Conservation (phyloP, 2,888 invertebrate genomes). For the Hermodice carunculata region DNA sequence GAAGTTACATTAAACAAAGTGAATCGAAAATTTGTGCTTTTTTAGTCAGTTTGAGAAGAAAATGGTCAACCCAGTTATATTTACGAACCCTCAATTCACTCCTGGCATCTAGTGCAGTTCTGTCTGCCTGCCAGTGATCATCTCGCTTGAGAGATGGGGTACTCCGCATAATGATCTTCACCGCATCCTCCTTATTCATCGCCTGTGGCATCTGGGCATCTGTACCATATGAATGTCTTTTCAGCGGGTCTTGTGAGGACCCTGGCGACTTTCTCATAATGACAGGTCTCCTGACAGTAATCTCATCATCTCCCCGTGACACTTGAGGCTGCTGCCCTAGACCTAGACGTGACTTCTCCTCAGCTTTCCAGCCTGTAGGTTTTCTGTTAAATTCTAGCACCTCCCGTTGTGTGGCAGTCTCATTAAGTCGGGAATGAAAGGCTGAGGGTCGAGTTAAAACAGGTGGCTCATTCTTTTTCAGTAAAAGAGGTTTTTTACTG, state of each 20-base stretch:
- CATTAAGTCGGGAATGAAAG: neutral
- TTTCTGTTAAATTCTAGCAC: slow-evolving; percentile 28
- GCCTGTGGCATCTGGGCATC: too few species aligned
- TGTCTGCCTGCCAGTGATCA: too few species aligned
- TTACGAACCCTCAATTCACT: neutral
- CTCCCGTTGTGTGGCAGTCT: slow-evolving; percentile 17
- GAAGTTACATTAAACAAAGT: too few species aligned
- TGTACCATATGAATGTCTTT: too few species aligned
- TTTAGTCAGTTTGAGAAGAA: too few species aligned
- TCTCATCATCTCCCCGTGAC: slow-evolving; percentile 5
- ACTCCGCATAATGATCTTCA: too few species aligned
- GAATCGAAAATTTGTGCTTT: too few species aligned
- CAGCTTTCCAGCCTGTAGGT: slow-evolving; percentile 1
- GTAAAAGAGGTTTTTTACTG: slow-evolving; percentile 9
- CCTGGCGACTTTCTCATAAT: too few species aligned
- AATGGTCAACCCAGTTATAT: too few species aligned
- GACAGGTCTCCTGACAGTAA: slow-evolving; percentile 7
- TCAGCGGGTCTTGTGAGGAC: too few species aligned
- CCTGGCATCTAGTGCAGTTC: neutral
- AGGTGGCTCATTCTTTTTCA: neutral
- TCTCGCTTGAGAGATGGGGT: too few species aligned
- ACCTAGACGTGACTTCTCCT: neutral
- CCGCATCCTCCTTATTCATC: too few species aligned
- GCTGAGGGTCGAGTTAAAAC: neutral
- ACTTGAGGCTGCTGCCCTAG: neutral